phyloP scores from a whole-genome alignment of 2,113 vertebrate genomes.

The Ctenomys sociabilis region DNA sequence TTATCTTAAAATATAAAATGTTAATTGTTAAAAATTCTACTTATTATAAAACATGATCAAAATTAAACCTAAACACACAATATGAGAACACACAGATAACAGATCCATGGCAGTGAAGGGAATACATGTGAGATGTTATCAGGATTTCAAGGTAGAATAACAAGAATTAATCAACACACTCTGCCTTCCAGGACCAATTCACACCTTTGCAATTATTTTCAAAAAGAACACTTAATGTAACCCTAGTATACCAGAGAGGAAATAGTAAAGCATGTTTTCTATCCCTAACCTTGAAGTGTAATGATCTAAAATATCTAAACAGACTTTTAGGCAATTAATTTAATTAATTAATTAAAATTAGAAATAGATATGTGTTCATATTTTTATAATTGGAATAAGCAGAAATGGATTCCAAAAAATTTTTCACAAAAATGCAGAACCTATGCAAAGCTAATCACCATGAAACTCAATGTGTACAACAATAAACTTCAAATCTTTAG shows the following conservation, averaged over 20 bases:
- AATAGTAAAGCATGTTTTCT: slow-evolving; percentile 13
- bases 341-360: too few relatives aligned
- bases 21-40: slow-evolving; percentile 12
- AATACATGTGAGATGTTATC: accelerated
- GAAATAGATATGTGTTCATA: slow-evolving; percentile 30
- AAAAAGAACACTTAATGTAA: background rate
- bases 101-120: background rate
- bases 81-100: background rate
- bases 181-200: background rate
- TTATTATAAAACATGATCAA: slow-evolving; percentile 53
- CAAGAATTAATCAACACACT: background rate
- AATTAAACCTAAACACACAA: background rate
- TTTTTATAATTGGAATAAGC: slow-evolving; percentile 20
- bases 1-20: slow-evolving; percentile 47
- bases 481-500: background rate
- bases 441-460: background rate
- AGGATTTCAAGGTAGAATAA: background rate
- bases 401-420: slow-evolving; percentile 38
- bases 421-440: background rate
- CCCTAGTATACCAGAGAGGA: background rate
- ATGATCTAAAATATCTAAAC: background rate
- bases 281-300: background rate
- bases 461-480: background rate
- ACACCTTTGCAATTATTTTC: background rate
- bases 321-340: background rate